Conservation (phyloP, 2,113 vertebrate species). For the Alligator mississippiensis region DNA sequence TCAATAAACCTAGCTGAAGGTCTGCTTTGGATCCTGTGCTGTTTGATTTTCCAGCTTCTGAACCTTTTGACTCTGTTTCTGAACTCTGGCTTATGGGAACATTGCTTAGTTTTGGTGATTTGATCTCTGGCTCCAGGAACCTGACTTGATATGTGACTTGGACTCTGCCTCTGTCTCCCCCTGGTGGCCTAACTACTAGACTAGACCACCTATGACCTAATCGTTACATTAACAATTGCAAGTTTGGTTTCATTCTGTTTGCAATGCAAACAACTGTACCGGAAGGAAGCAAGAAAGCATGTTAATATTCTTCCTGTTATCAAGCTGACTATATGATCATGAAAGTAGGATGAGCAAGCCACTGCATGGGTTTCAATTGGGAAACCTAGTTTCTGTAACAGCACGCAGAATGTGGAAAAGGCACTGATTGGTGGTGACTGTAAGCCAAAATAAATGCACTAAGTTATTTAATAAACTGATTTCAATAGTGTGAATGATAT, state of each 20-base stretch:
- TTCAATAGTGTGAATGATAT: neutral
- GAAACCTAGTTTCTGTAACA: neutral
- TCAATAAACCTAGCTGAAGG: too few relatives aligned
- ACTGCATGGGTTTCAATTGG: neutral
- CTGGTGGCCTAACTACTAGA: too few relatives aligned
- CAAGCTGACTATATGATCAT: accelerated
- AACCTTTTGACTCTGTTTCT: too few relatives aligned
- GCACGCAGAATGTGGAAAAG: neutral
- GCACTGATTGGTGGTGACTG: neutral
- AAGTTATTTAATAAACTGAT: neutral
- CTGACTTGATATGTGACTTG: too few relatives aligned
- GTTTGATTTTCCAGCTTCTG: too few relatives aligned
- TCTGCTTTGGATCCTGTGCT: too few relatives aligned
- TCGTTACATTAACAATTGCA: neutral
- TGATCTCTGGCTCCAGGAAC: too few relatives aligned
- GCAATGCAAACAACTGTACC: neutral
- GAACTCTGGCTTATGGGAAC: too few relatives aligned
- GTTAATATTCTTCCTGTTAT: neutral
- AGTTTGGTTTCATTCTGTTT: neutral
- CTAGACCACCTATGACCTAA: too few relatives aligned
- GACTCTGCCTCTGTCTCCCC: too few relatives aligned
- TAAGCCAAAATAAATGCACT: neutral
- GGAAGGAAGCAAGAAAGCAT: neutral
- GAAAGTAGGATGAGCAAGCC: neutral
- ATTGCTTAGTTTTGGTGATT: too few relatives aligned